These are phyloP conservation scores for Neopelma chrysocephalum DNA, from an alignment of 2,797 vertebrate species.

Conservation along the genomic window DNA sequence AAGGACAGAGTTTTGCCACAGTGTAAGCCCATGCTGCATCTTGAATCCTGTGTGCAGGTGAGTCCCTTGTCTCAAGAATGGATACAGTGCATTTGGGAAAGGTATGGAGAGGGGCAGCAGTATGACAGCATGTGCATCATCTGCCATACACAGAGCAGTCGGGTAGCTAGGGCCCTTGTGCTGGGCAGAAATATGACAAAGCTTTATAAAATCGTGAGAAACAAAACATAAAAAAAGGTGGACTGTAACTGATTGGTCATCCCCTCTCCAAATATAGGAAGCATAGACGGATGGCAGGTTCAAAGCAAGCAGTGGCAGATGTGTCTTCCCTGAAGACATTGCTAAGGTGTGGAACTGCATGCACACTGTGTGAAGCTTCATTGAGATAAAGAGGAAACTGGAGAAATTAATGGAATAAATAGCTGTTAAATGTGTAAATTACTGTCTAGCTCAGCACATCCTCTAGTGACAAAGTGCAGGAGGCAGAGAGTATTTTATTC, in stretches of 20 bases:
- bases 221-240: not conserved
- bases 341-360: not conserved
- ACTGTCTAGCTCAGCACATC: not conserved
- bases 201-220: not conserved
- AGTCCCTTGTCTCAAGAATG: not conserved
- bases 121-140: accelerated
- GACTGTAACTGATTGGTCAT: not conserved
- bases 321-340: not conserved
- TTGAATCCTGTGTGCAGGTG: not conserved
- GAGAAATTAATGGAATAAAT: not conserved
- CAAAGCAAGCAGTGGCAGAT: not conserved
- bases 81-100: not conserved
- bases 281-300: not conserved
- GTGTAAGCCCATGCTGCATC: not conserved
- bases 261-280: not conserved
- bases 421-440: not conserved
- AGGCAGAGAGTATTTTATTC: not conserved
- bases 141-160: not conserved
- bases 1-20: not conserved
- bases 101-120: not conserved
- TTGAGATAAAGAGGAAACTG: not conserved
- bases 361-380: not conserved
- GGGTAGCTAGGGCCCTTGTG: accelerated
- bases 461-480: not conserved
- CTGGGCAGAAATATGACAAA: not conserved